Evolutionary conservation across 2,888 invertebrate genomes (phyloP), one percentile per base, ranked within the genome.

Genomic region (Calameuta filiformis): DNA sequence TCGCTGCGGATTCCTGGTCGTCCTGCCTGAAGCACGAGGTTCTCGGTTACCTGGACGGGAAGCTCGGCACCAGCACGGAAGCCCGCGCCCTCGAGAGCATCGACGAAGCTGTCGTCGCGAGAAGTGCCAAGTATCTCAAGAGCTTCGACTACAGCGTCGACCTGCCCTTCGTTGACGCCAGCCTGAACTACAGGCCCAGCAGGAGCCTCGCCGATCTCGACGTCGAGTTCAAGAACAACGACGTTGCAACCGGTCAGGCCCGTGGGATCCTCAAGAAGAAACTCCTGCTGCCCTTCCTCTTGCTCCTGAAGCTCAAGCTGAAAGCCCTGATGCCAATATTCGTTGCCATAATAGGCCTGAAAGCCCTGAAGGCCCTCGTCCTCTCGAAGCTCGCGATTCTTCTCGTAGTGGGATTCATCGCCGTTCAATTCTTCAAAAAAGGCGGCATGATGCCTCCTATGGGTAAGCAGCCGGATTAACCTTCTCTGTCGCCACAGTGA

Each of bases 301-400:
- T 97, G 84, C 93, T 97, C 76, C 92, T 97, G 86, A 97, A 97
- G 92, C 92, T 97, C 88, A 97, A 97, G 92, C 93, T 97, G 93
- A 97, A 97, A 92, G 95, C 96, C 35, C 91, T 97, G 81, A 95
- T 96, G 95, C 97, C 97, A 68, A 95, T 97, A 87, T 93, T 97
- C 85, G 94, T 97, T 40, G 94, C 95, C 73, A 92, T 97, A 87
- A 95, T 97, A 89, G 96, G 96, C 82, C 92, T 97, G 85, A 97
- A 97, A 92, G 96, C 97, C 35, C 93, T 96, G 86, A 97, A 97
- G 91, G 97, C 97, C 80, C 93, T 97, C 82, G 94, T 97, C 81
- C 94, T 97, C 86, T 97, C 97, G 89, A 97, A 97, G 91, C 93
- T 97, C 85, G 96, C 97, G 81, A 95, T 97, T 89, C 93, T 95